These are phyloP conservation scores for Gorilla gorilla DNA, from an alignment of 2,113 vertebrate species.

Conservation along the genomic window DNA sequence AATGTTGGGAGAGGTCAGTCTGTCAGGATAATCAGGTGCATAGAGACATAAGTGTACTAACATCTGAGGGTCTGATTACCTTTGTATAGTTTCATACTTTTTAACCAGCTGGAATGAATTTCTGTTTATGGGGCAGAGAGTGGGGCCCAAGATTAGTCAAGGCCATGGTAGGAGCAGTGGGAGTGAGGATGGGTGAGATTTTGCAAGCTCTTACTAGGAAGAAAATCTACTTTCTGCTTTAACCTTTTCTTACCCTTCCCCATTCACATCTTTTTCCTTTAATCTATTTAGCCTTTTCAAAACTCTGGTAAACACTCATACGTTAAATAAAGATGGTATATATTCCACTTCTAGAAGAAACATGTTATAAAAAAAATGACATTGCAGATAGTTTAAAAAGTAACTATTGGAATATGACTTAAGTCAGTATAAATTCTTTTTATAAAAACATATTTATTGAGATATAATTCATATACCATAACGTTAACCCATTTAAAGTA, in stretches of 20 bases:
- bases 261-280: neutral
- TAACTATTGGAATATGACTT: neutral
- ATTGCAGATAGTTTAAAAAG: constrained; percentile 13
- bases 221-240: neutral
- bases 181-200: neutral
- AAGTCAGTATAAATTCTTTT: neutral
- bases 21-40: neutral
- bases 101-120: neutral
- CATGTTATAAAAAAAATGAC: neutral
- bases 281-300: neutral
- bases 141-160: neutral
- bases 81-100: neutral
- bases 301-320: neutral
- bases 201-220: neutral
- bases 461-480: neutral
- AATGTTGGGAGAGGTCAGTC: neutral
- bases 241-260: neutral
- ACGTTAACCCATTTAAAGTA: neutral
- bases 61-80: neutral
- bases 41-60: neutral
- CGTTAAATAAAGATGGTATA: neutral
- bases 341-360: neutral
- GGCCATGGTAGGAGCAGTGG: neutral
- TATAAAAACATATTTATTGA: neutral
- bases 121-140: neutral